These are phyloP conservation scores for Lucinisca nassula DNA, from an alignment of 2,888 invertebrate genomes.

Conservation along the genomic window DNA sequence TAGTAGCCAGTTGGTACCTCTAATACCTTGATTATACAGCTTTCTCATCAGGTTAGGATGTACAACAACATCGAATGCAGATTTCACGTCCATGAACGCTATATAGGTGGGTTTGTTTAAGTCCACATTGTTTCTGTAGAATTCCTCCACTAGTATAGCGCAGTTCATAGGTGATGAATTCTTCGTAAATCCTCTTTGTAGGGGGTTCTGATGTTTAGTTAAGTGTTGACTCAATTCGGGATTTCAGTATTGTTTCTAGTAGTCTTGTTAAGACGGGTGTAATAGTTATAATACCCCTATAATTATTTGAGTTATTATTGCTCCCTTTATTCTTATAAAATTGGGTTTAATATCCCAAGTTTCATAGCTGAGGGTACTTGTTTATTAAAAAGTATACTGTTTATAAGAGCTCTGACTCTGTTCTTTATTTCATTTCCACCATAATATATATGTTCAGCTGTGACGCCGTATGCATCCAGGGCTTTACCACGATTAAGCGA, in stretches of 20 bases:
- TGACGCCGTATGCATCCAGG: not conserved
- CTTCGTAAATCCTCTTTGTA: conserved; percentile 9
- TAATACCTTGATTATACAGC: not conserved
- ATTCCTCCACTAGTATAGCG: not conserved
- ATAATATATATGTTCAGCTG: conserved; percentile 1
- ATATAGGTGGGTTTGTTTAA: no score
- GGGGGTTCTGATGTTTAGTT: not conserved
- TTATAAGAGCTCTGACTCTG: not conserved
- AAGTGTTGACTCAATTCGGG: not conserved
- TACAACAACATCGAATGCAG: conserved; percentile 10
- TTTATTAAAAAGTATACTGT: not conserved
- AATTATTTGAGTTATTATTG: not conserved
- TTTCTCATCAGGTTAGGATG: conserved; percentile 14
- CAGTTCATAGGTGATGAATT: conserved; percentile 18
- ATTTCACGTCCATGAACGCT: conserved; percentile 17
- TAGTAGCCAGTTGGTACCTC: not conserved
- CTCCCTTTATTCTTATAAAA: no score
- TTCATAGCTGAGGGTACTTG: not conserved
- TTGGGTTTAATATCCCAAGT: conserved; percentile 5
- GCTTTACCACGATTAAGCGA: no score
- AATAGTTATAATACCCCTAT: conserved; percentile 1
- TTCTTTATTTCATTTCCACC: not conserved
- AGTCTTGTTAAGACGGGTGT: not conserved
- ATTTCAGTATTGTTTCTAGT: conserved; percentile 1
- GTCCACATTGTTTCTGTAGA: not conserved